These are phyloP conservation scores for Dipodomys spectabilis DNA, from an alignment of 2,113 vertebrate species.

Conservation along the genomic window DNA sequence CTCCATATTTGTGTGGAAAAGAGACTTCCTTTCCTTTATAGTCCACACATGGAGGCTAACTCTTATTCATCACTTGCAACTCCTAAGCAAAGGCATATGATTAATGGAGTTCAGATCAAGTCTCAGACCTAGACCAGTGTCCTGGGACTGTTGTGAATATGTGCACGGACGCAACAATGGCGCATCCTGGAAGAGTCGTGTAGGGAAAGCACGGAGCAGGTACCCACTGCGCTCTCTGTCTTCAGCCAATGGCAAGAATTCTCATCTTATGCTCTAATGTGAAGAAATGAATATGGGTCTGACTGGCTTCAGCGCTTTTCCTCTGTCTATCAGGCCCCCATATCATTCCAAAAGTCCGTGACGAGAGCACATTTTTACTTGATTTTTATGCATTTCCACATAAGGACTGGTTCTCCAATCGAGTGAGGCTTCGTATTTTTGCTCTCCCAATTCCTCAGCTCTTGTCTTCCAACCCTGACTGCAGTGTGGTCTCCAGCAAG, in stretches of 20 bases:
- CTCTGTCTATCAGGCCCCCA: neutral
- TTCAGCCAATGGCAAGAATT: neutral
- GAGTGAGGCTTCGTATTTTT: neutral
- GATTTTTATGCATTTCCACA: no score
- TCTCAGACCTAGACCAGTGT: no score
- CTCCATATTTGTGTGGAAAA: neutral
- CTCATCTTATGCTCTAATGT: neutral
- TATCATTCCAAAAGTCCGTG: no score
- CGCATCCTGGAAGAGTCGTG: neutral
- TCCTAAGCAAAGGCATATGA: neutral
- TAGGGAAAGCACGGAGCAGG: neutral
- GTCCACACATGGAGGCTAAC: neutral
- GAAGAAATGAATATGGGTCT: neutral
- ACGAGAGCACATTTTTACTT: neutral
- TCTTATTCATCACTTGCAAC: neutral
- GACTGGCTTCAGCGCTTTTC: neutral
- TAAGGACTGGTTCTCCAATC: neutral
- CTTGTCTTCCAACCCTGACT: neutral
- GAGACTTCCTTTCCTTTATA: neutral
- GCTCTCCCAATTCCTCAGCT: no score
- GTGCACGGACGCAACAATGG: no score
- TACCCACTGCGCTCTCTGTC: fast-evolving
- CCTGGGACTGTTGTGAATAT: neutral
- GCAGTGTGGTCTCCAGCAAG: neutral
- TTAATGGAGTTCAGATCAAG: neutral